Percentiles rank a stretch among this genome's conserved stretches.
Evolutionary conservation across 2,113 vertebrate species (phyloP).

Genomic region (Geococcyx californianus): DNA sequence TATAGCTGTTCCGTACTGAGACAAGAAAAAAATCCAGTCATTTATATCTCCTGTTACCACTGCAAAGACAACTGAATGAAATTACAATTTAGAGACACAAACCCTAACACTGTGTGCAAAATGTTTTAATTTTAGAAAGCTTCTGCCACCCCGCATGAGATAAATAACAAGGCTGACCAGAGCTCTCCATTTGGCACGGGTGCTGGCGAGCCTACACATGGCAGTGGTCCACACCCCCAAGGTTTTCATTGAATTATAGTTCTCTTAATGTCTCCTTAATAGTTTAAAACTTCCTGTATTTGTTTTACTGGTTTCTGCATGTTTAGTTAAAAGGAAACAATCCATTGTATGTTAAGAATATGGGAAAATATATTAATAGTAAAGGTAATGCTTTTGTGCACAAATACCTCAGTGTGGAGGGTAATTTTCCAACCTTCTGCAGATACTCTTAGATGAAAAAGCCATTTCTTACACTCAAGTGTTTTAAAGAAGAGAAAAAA

Average conservation of each 20-base stretch:
- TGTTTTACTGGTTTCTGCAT: constrained; percentile 49
- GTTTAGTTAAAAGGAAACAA: constrained; percentile 66
- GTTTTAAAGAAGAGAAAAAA: neutral
- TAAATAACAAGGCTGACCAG: fast-evolving
- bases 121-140: neutral
- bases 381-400: neutral
- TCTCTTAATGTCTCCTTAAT: constrained; percentile 4
- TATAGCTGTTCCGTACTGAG: neutral
- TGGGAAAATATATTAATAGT: constrained; percentile 39
- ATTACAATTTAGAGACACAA: neutral
- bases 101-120: neutral
- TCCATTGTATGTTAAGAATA: constrained; percentile 55
- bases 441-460: neutral
- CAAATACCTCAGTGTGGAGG: neutral
- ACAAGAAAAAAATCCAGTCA: neutral
- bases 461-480: neutral
- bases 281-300: constrained; percentile 63
- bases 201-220: neutral
- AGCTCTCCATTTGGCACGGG: neutral
- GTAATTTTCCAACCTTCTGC: neutral
- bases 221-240: neutral
- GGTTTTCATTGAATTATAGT: neutral
- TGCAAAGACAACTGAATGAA: fast-evolving
- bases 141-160: neutral
- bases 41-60: neutral